phyloP scores from a whole-genome alignment of 37 sponge, comb jelly and placozoan species.

The Agelas oroides region DNA sequence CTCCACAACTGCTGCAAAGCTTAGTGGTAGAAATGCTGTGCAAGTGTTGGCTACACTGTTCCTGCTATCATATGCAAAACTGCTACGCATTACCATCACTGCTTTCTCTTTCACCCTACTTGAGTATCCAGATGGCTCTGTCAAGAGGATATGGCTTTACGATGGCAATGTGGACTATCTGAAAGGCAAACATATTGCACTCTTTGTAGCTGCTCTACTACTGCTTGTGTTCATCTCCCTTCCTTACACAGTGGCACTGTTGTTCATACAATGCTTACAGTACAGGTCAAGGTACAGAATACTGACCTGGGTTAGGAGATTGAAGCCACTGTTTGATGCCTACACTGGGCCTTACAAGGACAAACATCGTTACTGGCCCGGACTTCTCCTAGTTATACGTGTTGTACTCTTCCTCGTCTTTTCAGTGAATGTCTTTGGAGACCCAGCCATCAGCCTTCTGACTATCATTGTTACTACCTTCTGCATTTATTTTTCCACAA shows the following conservation, averaged over 20 bases:
- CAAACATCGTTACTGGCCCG: too few relatives aligned
- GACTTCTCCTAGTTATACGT: too few relatives aligned
- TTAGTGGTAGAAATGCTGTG: neutral
- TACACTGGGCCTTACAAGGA: too few relatives aligned
- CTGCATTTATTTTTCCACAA: neutral
- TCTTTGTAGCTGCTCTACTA: neutral
- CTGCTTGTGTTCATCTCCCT: neutral
- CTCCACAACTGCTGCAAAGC: neutral
- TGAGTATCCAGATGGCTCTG: neutral
- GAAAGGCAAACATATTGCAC: neutral
- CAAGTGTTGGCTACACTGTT: slow-evolving; percentile 11
- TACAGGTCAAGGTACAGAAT: too few relatives aligned
- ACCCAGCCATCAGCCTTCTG: too few relatives aligned
- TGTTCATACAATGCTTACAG: too few relatives aligned
- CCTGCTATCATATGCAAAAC: slow-evolving; percentile 7
- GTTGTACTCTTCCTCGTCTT: too few relatives aligned
- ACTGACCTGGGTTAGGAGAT: too few relatives aligned
- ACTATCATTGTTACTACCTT: too few relatives aligned
- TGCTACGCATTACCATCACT: neutral
- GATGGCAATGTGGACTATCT: slow-evolving; percentile 41
- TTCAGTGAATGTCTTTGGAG: too few relatives aligned
- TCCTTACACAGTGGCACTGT: neutral
- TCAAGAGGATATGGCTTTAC: slow-evolving; percentile 5
- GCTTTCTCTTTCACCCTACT: neutral
- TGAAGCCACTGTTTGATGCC: too few relatives aligned